Conservation (phyloP, 2,888 invertebrate species). For the Harpalus rubripes region DNA sequence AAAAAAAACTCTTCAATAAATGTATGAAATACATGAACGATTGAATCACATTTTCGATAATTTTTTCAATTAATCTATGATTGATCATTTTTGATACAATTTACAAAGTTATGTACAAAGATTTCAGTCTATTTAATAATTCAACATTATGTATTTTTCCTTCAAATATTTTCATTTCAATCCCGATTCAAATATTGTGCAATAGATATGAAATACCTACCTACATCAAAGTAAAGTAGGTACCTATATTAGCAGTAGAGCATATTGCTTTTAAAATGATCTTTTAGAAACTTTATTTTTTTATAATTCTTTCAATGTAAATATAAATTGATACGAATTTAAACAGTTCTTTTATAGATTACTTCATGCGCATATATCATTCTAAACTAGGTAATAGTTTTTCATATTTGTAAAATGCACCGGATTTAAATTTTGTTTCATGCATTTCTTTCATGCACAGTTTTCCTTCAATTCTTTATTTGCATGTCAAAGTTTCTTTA, state of each 20-base stretch:
- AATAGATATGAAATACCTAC: no score
- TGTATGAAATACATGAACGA: no score
- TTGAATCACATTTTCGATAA: no score
- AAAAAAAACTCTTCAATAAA: no score
- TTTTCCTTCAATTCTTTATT: constrained; percentile 8
- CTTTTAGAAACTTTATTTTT: not conserved
- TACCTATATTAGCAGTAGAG: no score
- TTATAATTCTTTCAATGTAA: not conserved
- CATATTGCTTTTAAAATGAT: not conserved
- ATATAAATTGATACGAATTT: not conserved
- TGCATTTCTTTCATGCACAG: not conserved
- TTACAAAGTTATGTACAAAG: no score
- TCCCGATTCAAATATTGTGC: no score
- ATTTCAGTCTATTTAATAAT: no score
- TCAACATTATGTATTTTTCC: no score
- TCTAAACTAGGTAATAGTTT: constrained; percentile 8
- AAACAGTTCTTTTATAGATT: not conserved
- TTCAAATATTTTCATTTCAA: no score
- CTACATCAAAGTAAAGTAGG: not conserved
- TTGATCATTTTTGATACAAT: no score
- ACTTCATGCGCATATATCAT: not conserved
- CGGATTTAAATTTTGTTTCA: not conserved
- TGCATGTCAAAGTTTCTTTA: constrained; percentile 34
- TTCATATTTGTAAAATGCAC: not conserved
- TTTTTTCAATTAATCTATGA: no score